phyloP scores from a whole-genome alignment of 2,888 invertebrate species.

The Limenitis camilla region DNA sequence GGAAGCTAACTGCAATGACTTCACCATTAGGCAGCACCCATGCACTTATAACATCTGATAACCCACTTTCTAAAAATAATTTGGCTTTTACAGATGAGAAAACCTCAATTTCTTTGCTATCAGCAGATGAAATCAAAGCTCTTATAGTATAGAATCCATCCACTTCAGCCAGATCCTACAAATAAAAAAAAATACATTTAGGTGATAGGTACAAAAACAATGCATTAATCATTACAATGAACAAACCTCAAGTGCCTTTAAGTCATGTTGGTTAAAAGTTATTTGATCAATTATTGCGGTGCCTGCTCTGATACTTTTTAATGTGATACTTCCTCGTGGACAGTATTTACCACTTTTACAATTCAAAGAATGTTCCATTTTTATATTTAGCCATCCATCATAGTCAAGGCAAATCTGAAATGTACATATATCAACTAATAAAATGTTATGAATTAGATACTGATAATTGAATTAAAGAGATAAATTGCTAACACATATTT shows the following conservation, averaged over 20 bases:
- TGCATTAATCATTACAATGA: neutral
- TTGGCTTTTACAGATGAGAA: constrained; percentile 87
- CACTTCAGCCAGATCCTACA: constrained; percentile 66
- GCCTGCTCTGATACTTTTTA: constrained; percentile 81
- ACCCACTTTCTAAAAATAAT: constrained; percentile 81
- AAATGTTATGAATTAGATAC: no score
- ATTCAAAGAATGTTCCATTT: constrained; percentile 79
- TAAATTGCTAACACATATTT: no score
- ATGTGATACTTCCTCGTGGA: constrained; percentile 80
- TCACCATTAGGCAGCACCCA: constrained; percentile 87
- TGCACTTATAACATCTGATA: constrained; percentile 85
- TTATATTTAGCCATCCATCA: constrained; percentile 82
- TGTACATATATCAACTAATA: neutral
- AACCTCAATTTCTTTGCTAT: constrained; percentile 79
- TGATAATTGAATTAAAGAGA: no score
- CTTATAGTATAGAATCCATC: constrained; percentile 85
- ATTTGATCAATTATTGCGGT: constrained; percentile 77
- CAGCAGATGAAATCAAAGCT: constrained; percentile 79
- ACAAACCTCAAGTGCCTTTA: constrained; percentile 72
- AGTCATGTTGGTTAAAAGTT: constrained; percentile 69
- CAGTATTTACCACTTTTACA: constrained; percentile 73
- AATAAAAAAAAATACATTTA: constrained; percentile 37
- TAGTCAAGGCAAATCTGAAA: constrained; percentile 75
- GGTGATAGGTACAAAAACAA: neutral
- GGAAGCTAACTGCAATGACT: constrained; percentile 81